Conservation (phyloP, 2,797 vertebrate genomes). For the Lycodopsis pacificus region DNA sequence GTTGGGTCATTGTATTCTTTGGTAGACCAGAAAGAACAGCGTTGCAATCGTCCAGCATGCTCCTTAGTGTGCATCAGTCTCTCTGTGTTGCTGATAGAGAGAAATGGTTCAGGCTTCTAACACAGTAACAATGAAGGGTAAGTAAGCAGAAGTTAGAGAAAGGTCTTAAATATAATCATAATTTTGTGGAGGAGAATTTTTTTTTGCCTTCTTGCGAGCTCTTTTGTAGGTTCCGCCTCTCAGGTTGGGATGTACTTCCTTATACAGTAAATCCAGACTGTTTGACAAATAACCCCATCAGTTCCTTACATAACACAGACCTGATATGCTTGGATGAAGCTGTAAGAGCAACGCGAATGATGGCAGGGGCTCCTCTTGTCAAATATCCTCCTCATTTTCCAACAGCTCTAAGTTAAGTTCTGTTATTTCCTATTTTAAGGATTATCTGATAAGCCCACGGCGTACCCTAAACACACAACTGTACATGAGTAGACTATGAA, state of each 20-base stretch:
- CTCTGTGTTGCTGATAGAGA: background rate
- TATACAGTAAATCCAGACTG: background rate
- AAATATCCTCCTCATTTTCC: background rate
- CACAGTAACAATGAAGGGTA: background rate
- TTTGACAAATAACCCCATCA: background rate
- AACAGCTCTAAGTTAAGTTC: background rate
- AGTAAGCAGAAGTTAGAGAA: background rate
- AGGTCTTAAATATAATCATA: background rate
- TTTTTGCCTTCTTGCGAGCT: background rate
- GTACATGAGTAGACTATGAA: background rate
- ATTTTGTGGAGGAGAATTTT: background rate
- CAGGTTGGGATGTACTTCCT: background rate
- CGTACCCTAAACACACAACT: background rate
- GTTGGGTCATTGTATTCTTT: background rate
- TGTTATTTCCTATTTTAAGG: slow-evolving; percentile 6
- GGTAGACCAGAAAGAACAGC: background rate
- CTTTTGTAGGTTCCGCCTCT: background rate
- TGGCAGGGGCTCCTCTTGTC: background rate
- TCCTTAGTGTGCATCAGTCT: background rate
- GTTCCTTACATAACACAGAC: background rate
- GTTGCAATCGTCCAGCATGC: no score
- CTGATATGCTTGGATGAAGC: background rate
- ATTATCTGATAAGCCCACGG: background rate
- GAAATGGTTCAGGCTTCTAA: background rate
- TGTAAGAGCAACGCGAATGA: background rate